Base-by-base conservation (phyloP, 2,113 vertebrate genomes). In the Etheostoma spectabile region DNA sequence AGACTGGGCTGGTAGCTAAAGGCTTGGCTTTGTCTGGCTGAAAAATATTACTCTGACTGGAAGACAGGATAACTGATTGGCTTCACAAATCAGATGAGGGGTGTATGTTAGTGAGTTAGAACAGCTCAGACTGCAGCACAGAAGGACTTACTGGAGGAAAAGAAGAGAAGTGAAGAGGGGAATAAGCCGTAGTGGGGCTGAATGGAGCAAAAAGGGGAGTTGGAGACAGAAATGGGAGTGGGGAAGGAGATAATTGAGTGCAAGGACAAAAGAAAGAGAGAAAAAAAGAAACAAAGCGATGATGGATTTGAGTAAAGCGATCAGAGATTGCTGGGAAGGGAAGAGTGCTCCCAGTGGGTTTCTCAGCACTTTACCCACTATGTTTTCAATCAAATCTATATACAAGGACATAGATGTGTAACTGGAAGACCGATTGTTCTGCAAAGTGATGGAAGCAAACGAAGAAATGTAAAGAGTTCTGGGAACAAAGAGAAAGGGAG, bases 371-470 rank as follows among this genome's bases (percentile, higher is more conserved):
- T 79, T 87, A 63, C 68, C 63, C 77, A 74, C 78, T 48, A 49
- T 22, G 38, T 10, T 55, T 78, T 88, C 86, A 87, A 90, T 92
- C 74, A 84, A 79, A 83, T 86, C 81, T 79, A 87, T 85, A 74
- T n/a, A 69, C 22, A 49, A 89, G 80, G 59, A 86, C 83, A 79
- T 78, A 2, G 3, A 81, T 74, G 59, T 84, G 57, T 89, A 89
- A 87, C 88, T 77, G 86, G 87, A 93, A 91, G 69, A 83, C 49
- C 30, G 61, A 62, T 53, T 75, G 70, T 77, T 84, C 55, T 53
- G 59, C 70, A 89, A 85, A 79, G 75, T 78, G 77, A 64, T 55
- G 48, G 52, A 83, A 52, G 82, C 69, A 56, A 56, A 85, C 42
- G 21, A 61, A 82, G 49, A 86, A 82, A 79, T 71, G n/a, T 59